Evolutionary conservation across 2,888 invertebrate species (phyloP), one percentile per base, ranked within the genome.

Genomic region (Eupithecia abbreviata): DNA sequence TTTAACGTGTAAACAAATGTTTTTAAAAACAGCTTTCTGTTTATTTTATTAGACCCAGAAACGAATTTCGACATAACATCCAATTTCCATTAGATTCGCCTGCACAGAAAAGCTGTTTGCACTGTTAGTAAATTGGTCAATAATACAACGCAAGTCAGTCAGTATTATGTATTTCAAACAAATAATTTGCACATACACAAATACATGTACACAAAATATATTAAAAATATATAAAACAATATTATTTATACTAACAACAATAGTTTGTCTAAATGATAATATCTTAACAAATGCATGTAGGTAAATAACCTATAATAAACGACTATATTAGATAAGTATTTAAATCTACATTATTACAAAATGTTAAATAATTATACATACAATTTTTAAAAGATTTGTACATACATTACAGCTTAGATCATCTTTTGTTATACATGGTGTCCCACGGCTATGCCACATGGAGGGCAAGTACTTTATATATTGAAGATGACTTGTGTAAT

Each of bases 231-330:
- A 75, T 72, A 72, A 45, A 30, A 30, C 30, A 30, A 43, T 55
- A 42, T 67, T 68, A 0, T 47, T 30, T 75, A 76, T 51, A 71
- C 71, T 72, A 66, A 55, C 67, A 55, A 75, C n/a, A 12, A 71
- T 12, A 30, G 45, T 51, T 2, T 66, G 43, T 47, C 4, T 66
- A 71, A 68, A 43, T 58, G 7, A 67, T 69, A 62, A 72, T 41
- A 62, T 62, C 51, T 49, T 77, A 69, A 62, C 62, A 70, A 76
- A 74, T 77, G 71, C 58, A 77, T 68, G 13, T 10, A 10, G 9
- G 68, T 66, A 15, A 42, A 42, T 30, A 30, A 30, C 30, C 30
- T 30, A 30, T 30, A 30, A 30, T 30, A 30, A 30, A 30, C 30
- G 0, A 30, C 30, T 30, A 30, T 30, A 30, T 1, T 30, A 30